These are phyloP conservation scores for Saxidomus purpurata DNA, from an alignment of 1,140 invertebrate genomes.

Conservation along the genomic window DNA sequence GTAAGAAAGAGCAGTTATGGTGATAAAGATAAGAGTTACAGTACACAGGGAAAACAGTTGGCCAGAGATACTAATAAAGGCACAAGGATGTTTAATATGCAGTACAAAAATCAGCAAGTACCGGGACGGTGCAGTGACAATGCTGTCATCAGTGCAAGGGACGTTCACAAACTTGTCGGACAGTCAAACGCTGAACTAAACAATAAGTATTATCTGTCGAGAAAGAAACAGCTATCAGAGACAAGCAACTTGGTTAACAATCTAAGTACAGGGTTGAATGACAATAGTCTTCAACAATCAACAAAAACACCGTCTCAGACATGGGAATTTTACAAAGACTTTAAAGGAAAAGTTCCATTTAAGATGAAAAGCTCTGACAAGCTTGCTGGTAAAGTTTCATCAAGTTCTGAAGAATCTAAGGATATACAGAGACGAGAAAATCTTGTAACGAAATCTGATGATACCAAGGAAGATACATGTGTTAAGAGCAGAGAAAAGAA, in stretches of 20 bases:
- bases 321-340: slow-evolving; percentile 43
- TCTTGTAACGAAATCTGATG: not conserved
- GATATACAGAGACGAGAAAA: not conserved
- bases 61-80: not conserved
- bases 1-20: not conserved
- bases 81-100: not conserved
- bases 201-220: slow-evolving; percentile 37
- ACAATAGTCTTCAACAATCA: not conserved
- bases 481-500: slow-evolving; percentile 28
- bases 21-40: not conserved
- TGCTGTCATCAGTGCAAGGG: not conserved
- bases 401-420: not conserved
- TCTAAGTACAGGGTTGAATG: not conserved
- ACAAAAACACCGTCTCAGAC: slow-evolving; percentile 9
- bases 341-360: slow-evolving; percentile 8
- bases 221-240: slow-evolving; percentile 12
- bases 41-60: not conserved
- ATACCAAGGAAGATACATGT: not conserved
- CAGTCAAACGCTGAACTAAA: not conserved
- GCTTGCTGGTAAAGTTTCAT: not conserved
- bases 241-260: not conserved
- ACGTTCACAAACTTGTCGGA: slow-evolving; percentile 29
- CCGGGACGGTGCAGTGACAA: not conserved
- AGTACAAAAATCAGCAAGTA: not conserved
- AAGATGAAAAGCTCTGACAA: not conserved